Evolutionary conservation across 2,888 invertebrate genomes (phyloP).

Genomic region (Pecten maximus): DNA sequence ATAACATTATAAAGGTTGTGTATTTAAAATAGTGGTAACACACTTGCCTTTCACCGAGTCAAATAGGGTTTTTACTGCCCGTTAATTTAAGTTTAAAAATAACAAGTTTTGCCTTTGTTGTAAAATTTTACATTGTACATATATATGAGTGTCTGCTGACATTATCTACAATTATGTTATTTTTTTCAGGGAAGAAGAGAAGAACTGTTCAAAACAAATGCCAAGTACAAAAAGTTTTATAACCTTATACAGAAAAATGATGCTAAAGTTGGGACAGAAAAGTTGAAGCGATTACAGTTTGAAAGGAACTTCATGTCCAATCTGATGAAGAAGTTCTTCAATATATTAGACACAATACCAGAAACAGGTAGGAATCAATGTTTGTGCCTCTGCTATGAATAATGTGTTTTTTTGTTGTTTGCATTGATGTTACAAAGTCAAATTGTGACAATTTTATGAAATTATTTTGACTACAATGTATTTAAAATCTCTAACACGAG

Average conservation of each 20-base stretch:
- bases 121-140: no score
- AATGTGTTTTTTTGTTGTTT: no score
- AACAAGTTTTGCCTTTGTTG: no score
- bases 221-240: constrained; percentile 97
- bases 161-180: background rate
- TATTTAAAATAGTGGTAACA: no score
- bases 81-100: no score
- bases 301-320: constrained; percentile 93
- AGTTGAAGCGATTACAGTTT: constrained; percentile 86
- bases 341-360: constrained; percentile 89
- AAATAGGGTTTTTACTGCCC: no score
- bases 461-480: no score
- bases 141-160: background rate
- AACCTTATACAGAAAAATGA: constrained; percentile 93
- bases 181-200: constrained; percentile 88
- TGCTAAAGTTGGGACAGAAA: constrained; percentile 73
- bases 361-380: constrained; percentile 71
- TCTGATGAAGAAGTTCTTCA: constrained; percentile 94
- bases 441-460: no score
- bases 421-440: no score
- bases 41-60: no score
- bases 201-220: constrained; percentile 91
- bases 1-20: background rate
- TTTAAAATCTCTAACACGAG: no score
- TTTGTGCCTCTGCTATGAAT: no score